phyloP scores from a whole-genome alignment of 1,140 invertebrate species.

The Papilio polytes region DNA sequence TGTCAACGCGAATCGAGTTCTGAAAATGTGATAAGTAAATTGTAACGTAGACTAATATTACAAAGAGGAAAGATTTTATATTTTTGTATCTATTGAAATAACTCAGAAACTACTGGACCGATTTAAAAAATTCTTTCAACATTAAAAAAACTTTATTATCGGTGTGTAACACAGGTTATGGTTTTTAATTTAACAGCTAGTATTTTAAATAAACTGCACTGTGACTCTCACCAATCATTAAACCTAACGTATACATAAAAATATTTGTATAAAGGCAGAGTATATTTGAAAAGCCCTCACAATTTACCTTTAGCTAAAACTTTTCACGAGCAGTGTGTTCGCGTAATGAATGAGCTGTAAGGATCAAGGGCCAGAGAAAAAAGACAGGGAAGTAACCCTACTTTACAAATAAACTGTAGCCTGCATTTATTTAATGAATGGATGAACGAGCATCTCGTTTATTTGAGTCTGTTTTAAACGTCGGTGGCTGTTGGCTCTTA shows the following conservation, averaged over 20 bases:
- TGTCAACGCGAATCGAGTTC: background rate
- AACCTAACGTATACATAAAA: background rate
- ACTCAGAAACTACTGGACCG: too few species aligned
- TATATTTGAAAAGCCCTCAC: background rate
- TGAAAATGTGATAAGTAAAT: background rate
- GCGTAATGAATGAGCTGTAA: background rate
- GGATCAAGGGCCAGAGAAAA: background rate
- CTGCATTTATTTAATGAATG: background rate
- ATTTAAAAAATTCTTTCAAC: too few species aligned
- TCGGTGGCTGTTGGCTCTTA: background rate
- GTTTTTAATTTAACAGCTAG: background rate
- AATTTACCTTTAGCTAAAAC: background rate
- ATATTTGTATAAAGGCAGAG: background rate
- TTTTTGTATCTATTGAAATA: too few species aligned
- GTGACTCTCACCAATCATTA: background rate
- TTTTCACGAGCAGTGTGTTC: background rate
- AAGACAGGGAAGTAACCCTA: background rate
- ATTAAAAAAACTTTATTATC: too few species aligned
- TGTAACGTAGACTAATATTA: background rate
- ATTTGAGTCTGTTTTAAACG: background rate
- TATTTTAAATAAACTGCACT: too few species aligned
- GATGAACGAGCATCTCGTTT: background rate
- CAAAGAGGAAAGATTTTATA: too few species aligned
- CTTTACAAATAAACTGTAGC: constrained; percentile 2
- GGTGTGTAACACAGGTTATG: too few species aligned